Evolutionary conservation across 2,797 vertebrate species (phyloP).

Genomic region (Arctocebus calabarensis): DNA sequence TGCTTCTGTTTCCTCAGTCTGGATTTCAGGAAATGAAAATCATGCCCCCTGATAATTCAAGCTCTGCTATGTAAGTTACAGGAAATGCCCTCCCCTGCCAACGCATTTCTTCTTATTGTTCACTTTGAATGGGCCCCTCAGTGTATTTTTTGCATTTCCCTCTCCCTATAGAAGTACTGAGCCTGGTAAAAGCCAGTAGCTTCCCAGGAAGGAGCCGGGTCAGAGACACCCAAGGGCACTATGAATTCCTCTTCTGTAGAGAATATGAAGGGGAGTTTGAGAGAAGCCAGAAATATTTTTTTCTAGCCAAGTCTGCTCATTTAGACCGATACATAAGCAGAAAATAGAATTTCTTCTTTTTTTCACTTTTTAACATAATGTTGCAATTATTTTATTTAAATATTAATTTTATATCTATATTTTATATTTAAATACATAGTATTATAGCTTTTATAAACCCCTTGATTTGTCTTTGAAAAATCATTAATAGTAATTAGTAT

Average conservation of each 20-base stretch:
- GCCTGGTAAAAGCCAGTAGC: neutral
- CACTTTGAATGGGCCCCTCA: neutral
- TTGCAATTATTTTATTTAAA: conserved; percentile 1
- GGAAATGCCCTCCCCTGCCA: neutral
- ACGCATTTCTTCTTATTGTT: conserved; percentile 32
- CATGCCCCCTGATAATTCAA: neutral
- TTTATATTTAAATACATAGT: neutral
- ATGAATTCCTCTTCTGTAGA: neutral
- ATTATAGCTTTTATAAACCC: neutral
- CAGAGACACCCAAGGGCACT: neutral
- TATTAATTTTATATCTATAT: neutral
- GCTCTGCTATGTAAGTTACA: neutral
- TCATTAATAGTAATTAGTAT: neutral
- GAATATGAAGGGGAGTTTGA: neutral
- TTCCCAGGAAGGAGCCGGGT: neutral
- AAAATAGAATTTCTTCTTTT: neutral
- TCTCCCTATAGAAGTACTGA: neutral
- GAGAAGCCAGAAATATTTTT: neutral
- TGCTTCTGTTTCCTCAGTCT: conserved; percentile 5
- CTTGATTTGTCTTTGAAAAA: neutral
- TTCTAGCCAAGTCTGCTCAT: neutral
- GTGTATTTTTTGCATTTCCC: neutral
- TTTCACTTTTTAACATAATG: neutral
- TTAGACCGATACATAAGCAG: neutral
- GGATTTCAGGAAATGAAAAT: conserved; percentile 48